phyloP scores from a whole-genome alignment of 2,888 invertebrate species.

The Cheilosia urbana region DNA sequence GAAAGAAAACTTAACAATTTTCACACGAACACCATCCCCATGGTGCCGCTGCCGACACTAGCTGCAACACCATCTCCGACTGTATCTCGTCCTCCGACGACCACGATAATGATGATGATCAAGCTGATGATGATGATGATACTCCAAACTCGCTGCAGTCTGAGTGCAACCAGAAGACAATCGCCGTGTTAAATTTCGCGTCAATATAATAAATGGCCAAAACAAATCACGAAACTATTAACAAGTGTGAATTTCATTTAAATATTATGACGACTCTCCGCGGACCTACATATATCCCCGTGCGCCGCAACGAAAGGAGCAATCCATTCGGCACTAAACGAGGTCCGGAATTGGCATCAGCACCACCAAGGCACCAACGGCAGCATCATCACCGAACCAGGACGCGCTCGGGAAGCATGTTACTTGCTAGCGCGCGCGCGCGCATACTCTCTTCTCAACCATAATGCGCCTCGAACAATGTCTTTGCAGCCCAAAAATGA shows the following conservation, averaged over 20 bases:
- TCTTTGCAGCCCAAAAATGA: slow-evolving; percentile 45
- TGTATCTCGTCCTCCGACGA: slow-evolving; percentile 67
- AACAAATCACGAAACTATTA: slow-evolving; percentile 78
- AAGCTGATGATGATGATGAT: slow-evolving; percentile 79
- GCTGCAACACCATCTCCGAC: slow-evolving; percentile 43
- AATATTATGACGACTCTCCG: slow-evolving; percentile 74
- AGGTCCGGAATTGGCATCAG: slow-evolving; percentile 68
- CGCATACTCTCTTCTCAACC: slow-evolving; percentile 8
- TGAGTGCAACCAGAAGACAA: slow-evolving; percentile 66
- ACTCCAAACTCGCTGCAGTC: slow-evolving; percentile 58
- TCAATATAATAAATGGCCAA: slow-evolving; percentile 78
- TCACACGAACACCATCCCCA: slow-evolving; percentile 68
- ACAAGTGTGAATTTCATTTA: slow-evolving; percentile 82
- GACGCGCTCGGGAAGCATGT: slow-evolving; percentile 48
- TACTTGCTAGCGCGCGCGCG: slow-evolving; percentile 24
- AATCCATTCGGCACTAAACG: slow-evolving; percentile 70
- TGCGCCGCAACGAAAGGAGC: slow-evolving; percentile 20
- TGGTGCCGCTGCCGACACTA: slow-evolving; percentile 40
- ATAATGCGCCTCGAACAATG: slow-evolving; percentile 56
- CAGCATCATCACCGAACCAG: slow-evolving; percentile 70
- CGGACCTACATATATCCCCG: slow-evolving; percentile 44
- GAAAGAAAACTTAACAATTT: slow-evolving; percentile 68
- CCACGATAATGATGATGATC: slow-evolving; percentile 75
- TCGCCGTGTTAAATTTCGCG: slow-evolving; percentile 77
- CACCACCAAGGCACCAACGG: slow-evolving; percentile 56